These are phyloP conservation scores for Semnopithecus entellus DNA, from an alignment of 2,113 vertebrate genomes.

Conservation along the genomic window DNA sequence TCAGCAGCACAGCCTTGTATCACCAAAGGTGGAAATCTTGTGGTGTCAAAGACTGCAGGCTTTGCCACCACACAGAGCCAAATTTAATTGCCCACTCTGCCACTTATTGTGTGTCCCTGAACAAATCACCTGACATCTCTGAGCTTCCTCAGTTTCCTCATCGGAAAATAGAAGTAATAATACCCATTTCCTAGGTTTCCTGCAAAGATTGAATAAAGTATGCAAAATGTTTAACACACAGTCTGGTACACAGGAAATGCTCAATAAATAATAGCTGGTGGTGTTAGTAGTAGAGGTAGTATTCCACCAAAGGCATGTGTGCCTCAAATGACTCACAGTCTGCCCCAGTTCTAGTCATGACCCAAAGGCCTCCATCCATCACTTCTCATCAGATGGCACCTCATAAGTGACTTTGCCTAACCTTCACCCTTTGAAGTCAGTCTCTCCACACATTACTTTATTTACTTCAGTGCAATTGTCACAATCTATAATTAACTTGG, in stretches of 20 bases:
- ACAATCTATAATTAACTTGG: background rate
- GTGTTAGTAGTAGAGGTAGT: no score
- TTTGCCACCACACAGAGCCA: background rate
- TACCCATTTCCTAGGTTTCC: background rate
- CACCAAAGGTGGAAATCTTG: background rate
- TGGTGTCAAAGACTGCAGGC: rapidly evolving
- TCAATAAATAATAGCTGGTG: background rate
- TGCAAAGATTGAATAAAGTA: background rate
- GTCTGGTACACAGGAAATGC: background rate
- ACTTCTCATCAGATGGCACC: background rate
- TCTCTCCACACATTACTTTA: background rate
- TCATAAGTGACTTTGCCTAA: background rate
- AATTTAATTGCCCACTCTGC: background rate
- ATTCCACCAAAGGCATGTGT: background rate
- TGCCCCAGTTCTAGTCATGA: background rate
- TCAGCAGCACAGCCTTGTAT: background rate
- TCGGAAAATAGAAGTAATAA: background rate
- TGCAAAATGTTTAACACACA: background rate
- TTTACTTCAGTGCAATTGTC: background rate
- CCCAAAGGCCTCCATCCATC: background rate
- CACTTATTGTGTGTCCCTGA: background rate
- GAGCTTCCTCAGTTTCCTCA: background rate
- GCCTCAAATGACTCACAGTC: background rate
- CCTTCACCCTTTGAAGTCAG: background rate
- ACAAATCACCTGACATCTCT: background rate